These are phyloP conservation scores for Myripristis murdjan DNA, from an alignment of 2,797 vertebrate species.

Conservation along the genomic window DNA sequence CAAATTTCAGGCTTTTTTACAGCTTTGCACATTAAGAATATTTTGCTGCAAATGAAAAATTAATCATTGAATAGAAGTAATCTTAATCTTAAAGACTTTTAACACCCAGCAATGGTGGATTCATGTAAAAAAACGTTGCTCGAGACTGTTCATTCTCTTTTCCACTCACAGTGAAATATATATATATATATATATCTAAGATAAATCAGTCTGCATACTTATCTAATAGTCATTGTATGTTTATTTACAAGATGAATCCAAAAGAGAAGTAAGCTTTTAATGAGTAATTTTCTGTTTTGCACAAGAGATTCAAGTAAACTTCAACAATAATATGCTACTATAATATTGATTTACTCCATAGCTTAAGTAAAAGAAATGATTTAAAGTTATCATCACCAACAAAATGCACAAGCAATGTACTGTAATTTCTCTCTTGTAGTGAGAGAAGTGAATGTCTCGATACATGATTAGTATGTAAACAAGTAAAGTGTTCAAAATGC, in stretches of 20 bases:
- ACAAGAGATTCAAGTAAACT: neutral
- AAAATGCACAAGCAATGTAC: slow-evolving; percentile 19
- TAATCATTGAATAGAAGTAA: neutral
- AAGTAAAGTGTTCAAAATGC: neutral
- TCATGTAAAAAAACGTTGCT: slow-evolving; percentile 15
- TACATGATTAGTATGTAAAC: neutral
- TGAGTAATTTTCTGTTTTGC: neutral
- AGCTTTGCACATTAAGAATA: neutral
- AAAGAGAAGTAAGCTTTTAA: too few relatives aligned
- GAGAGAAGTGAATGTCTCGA: neutral
- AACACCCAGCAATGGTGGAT: neutral
- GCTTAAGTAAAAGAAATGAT: neutral
- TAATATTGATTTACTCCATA: neutral
- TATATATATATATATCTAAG: too few relatives aligned
- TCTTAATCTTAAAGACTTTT: slow-evolving; percentile 16
- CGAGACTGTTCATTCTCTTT: slow-evolving; percentile 19
- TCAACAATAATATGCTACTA: neutral
- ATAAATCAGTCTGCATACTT: neutral
- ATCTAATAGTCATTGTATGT: too few relatives aligned
- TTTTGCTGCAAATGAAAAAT: slow-evolving; percentile 29
- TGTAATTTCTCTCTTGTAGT: neutral
- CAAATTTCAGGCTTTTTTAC: neutral
- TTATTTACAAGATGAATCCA: neutral
- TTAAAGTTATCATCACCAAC: neutral
- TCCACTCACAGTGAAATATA: too few relatives aligned